Conservation (phyloP, 2,888 invertebrate species). For the Fragum fragum region DNA sequence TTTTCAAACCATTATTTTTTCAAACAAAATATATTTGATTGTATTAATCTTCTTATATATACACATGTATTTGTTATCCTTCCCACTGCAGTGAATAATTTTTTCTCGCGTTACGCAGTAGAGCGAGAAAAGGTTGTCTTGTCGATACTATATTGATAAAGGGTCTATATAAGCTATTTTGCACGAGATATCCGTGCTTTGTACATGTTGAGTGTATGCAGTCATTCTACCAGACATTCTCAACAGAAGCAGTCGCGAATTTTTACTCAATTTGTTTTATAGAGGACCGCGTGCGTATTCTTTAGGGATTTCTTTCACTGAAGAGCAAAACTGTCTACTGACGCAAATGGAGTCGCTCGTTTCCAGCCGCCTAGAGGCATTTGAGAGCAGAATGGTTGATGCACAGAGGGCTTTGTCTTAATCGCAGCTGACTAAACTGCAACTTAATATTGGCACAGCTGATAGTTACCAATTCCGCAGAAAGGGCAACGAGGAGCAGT, state of each 20-base stretch:
- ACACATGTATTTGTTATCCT: no score
- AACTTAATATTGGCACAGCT: neutral
- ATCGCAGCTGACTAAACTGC: neutral
- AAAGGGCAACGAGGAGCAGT: constrained; percentile 25
- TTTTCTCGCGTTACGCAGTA: neutral
- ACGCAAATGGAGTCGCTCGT: neutral
- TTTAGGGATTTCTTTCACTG: neutral
- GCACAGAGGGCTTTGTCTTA: neutral
- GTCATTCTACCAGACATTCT: constrained; percentile 3
- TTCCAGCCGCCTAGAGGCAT: neutral
- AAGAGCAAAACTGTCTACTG: constrained; percentile 1
- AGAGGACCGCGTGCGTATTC: neutral
- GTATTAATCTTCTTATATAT: no score
- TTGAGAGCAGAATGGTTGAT: neutral
- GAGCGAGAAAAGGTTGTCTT: neutral
- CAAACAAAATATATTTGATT: no score
- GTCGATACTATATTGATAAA: neutral
- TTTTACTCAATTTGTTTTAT: neutral
- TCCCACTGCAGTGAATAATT: no score
- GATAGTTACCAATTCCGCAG: constrained; percentile 9
- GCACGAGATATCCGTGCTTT: constrained; percentile 16
- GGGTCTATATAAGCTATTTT: neutral
- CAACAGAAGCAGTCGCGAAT: neutral
- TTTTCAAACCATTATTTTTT: no score
- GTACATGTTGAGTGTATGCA: constrained; percentile 25